These are phyloP conservation scores for Diachrysia chrysitis DNA, from an alignment of 2,888 invertebrate genomes.

Conservation along the genomic window DNA sequence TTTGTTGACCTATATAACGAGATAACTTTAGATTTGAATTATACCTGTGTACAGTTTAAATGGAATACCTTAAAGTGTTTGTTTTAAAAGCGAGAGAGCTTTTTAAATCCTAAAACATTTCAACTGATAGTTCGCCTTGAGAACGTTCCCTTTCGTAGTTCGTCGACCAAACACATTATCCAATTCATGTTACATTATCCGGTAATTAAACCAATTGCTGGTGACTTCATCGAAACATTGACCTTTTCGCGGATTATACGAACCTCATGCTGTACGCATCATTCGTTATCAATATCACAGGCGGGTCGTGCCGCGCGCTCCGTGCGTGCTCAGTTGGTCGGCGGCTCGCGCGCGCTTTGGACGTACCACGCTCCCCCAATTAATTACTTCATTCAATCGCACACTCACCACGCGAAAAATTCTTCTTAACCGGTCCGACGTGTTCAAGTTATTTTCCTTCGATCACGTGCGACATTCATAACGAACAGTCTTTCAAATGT, in stretches of 20 bases:
- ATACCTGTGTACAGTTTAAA: neutral
- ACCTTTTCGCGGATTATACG: conserved; percentile 80
- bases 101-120: conserved; percentile 7
- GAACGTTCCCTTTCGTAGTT: conserved; percentile 46
- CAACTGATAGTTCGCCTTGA: conserved; percentile 19
- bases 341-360: conserved; percentile 55
- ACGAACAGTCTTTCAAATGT: conserved; percentile 55
- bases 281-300: conserved; percentile 59
- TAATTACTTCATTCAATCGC: conserved; percentile 29
- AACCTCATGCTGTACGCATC: conserved; percentile 62
- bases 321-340: conserved; percentile 60
- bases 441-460: conserved; percentile 55
- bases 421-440: conserved; percentile 66
- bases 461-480: conserved; percentile 64
- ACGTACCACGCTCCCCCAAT: conserved; percentile 50
- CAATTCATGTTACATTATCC: conserved; percentile 62
- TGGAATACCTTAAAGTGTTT: neutral
- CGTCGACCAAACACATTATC: conserved; percentile 58
- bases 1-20: conserved; percentile 36
- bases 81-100: neutral
- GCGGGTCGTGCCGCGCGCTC: conserved; percentile 61
- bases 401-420: conserved; percentile 47
- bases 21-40: conserved; percentile 27
- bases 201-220: conserved; percentile 63
- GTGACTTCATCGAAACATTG: conserved; percentile 86